A percentile compares a stretch with the other conserved stretches of the same genome.
Evolutionary conservation across 2,113 vertebrate genomes (phyloP).

Genomic region (Chaetura pelagica): DNA sequence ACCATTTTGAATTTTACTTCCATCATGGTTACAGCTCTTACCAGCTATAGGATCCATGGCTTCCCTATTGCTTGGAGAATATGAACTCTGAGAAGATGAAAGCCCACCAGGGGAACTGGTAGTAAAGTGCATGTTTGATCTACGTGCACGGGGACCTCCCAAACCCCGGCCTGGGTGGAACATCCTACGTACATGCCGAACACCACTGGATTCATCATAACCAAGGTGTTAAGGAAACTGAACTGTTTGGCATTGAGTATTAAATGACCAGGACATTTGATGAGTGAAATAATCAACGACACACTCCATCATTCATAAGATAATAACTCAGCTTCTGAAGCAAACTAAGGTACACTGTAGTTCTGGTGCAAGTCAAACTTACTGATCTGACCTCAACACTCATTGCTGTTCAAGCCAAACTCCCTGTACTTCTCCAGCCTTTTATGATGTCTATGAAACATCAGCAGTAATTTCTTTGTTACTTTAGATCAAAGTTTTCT

Average conservation of each 20-base stretch:
- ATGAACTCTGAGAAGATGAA: conserved; percentile 97
- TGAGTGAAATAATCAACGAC: not conserved
- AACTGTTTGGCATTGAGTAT: not conserved
- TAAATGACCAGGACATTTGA: not conserved
- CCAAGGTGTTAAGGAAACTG: conserved; percentile 81
- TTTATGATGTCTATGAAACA: not conserved
- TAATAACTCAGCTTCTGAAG: not conserved
- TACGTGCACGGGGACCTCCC: conserved; percentile 93
- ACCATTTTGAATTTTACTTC: not conserved
- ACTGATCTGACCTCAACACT: not conserved
- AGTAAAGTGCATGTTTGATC: conserved; percentile 99
- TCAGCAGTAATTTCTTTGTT: not conserved
- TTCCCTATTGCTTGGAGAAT: conserved; percentile 99
- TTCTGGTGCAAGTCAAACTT: not conserved
- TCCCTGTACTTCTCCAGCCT: not conserved
- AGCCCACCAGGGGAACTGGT: conserved; percentile 94
- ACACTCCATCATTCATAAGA: not conserved
- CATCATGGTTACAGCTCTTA: conserved; percentile 61
- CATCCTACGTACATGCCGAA: conserved; percentile 98
- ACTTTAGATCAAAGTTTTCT: not conserved
- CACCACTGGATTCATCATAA: conserved; percentile 97
- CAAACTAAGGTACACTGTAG: not conserved
- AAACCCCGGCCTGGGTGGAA: conserved; percentile 96
- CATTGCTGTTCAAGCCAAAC: not conserved
- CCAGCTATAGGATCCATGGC: conserved; percentile 99